Conservation (phyloP, 2,113 vertebrate species). For the Rutilus rutilus region DNA sequence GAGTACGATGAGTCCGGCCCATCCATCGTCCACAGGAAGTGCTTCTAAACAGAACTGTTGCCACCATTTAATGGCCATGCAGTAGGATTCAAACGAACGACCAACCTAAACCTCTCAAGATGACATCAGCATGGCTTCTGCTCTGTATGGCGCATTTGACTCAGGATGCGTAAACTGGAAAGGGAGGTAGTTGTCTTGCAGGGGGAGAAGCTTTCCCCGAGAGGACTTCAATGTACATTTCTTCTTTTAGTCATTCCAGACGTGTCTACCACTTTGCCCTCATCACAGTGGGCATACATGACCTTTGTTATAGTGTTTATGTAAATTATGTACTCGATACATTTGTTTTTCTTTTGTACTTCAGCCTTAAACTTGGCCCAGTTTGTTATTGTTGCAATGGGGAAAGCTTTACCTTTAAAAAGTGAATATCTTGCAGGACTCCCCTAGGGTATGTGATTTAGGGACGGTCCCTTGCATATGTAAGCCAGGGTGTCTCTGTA, state of each 20-base stretch:
- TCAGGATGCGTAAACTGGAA: conserved; percentile 91
- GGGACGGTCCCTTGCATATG: conserved; percentile 25
- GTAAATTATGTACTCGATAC: conserved; percentile 93
- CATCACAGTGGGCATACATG: conserved; percentile 45
- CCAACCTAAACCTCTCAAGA: conserved; percentile 66
- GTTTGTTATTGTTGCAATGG: conserved; percentile 73
- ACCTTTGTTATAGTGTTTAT: conserved; percentile 82
- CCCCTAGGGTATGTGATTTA: conserved; percentile 50
- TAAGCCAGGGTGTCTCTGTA: conserved; percentile 59
- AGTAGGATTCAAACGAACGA: conserved; percentile 78
- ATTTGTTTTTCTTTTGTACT: conserved; percentile 81
- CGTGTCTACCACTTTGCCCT: conserved; percentile 35
- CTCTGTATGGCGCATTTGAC: conserved; percentile 89
- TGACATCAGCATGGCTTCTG: conserved; percentile 88
- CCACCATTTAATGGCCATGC: conserved; percentile 71
- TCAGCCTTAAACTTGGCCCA: conserved; percentile 91
- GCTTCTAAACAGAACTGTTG: conserved; percentile 95
- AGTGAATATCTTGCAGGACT: conserved; percentile 59
- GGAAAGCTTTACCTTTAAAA: conserved; percentile 71
- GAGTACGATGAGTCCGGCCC: conserved; percentile 97
- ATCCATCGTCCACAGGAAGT: conserved; percentile 99
- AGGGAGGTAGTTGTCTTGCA: conserved; percentile 50
- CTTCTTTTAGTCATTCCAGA: conserved; percentile 60
- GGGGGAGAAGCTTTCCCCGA: conserved; percentile 53
- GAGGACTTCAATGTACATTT: conserved; percentile 59